Percentiles rank a stretch among this genome's conserved stretches.
Evolutionary conservation across 2,113 vertebrate species (phyloP).

Genomic region (Equus quagga): DNA sequence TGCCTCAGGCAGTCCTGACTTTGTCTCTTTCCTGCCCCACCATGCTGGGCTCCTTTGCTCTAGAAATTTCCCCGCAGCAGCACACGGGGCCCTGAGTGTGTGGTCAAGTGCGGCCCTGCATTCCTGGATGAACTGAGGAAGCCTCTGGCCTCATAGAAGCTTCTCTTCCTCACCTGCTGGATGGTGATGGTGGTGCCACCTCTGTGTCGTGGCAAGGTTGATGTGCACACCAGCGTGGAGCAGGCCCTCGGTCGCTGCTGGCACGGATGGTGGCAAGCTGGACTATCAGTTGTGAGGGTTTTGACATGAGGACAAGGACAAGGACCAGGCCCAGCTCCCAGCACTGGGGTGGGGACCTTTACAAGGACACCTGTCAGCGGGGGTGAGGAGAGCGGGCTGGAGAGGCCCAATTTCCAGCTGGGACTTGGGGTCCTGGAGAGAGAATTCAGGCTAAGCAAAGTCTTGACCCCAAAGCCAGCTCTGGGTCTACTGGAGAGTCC

Average conservation of each 20-base stretch:
- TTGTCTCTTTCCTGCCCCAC: not conserved
- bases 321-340: not conserved
- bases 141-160: not conserved
- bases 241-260: too few species aligned
- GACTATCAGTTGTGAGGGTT: not conserved
- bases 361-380: rapidly evolving
- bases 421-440: not conserved
- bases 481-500: not conserved
- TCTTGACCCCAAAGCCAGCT: not conserved
- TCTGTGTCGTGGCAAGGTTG: not conserved
- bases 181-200: too few species aligned
- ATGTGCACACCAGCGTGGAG: rapidly evolving
- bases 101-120: rapidly evolving
- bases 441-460: not conserved
- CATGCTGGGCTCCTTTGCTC: not conserved
- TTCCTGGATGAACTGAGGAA: not conserved
- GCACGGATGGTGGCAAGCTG: too few species aligned
- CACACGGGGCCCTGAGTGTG: rapidly evolving
- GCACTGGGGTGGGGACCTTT: not conserved
- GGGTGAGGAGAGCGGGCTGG: too few species aligned
- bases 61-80: not conserved
- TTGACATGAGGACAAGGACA: not conserved
- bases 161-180: not conserved
- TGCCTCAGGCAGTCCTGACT: not conserved
- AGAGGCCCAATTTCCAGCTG: not conserved